Evolutionary conservation across 2,113 vertebrate genomes (phyloP).

Genomic region (Myrmecobius fasciatus): DNA sequence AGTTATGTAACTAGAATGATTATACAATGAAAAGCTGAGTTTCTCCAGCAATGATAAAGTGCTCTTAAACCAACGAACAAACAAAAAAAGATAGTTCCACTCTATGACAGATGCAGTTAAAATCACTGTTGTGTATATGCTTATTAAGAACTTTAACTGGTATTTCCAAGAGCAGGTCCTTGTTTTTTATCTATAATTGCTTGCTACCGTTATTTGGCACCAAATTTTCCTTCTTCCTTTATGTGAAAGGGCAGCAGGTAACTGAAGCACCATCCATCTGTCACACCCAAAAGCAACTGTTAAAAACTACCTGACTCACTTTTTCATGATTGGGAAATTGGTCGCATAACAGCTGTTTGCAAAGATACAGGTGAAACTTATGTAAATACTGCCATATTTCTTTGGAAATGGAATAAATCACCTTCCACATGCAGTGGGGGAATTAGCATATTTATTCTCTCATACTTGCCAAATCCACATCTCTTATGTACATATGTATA

Average conservation of each 20-base stretch:
- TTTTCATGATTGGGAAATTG: slow-evolving; percentile 60
- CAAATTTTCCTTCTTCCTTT: background rate
- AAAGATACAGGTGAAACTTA: slow-evolving; percentile 68
- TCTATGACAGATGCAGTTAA: slow-evolving; percentile 69
- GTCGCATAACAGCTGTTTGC: slow-evolving; percentile 69
- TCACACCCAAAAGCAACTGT: slow-evolving; percentile 48
- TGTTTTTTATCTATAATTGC: slow-evolving; percentile 66
- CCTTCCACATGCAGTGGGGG: slow-evolving; percentile 10
- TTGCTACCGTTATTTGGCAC: slow-evolving; percentile 44
- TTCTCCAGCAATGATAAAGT: slow-evolving; percentile 48
- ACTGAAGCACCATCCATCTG: slow-evolving; percentile 47
- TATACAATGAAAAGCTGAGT: slow-evolving; percentile 58
- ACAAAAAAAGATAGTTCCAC: slow-evolving; percentile 39
- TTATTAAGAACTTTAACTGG: slow-evolving; percentile 65
- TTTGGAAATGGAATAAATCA: slow-evolving; percentile 72
- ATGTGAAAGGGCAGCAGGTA: slow-evolving; percentile 33
- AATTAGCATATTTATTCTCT: slow-evolving; percentile 76
- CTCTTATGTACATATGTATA: slow-evolving; percentile 40
- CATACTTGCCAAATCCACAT: slow-evolving; percentile 53
- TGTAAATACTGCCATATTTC: slow-evolving; percentile 66
- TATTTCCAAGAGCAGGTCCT: slow-evolving; percentile 44
- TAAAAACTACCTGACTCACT: slow-evolving; percentile 32
- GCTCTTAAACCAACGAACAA: slow-evolving; percentile 49
- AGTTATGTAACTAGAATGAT: slow-evolving; percentile 67
- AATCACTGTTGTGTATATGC: slow-evolving; percentile 59